Evolutionary conservation across 1,140 invertebrate species (phyloP).

Genomic region (Calephelis nemesis): DNA sequence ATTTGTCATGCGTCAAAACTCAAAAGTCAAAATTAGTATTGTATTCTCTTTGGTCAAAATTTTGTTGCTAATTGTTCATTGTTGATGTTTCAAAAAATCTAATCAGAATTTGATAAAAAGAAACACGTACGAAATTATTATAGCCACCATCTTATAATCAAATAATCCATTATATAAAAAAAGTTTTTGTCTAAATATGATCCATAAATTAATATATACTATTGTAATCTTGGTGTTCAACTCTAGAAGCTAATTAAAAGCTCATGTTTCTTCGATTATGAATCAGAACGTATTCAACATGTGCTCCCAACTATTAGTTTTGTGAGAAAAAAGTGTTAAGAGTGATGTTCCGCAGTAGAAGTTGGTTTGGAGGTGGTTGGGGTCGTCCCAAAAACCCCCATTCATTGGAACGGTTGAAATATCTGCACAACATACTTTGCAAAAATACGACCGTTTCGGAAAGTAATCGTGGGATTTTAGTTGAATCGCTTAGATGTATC

Average conservation of each 20-base stretch:
- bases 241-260: neutral
- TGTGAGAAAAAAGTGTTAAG: conserved; percentile 32
- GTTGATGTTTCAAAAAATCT: neutral
- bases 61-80: neutral
- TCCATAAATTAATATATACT: neutral
- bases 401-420: conserved; percentile 97
- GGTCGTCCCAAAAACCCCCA: conserved; percentile 97
- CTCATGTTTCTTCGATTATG: conserved; percentile 10
- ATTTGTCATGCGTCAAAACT: neutral
- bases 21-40: too few relatives aligned
- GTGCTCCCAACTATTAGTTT: conserved; percentile 20
- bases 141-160: neutral
- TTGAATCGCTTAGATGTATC: conserved; percentile 97
- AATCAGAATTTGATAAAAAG: conserved; percentile 1
- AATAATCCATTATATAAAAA: neutral
- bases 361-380: conserved; percentile 92
- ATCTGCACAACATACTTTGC: conserved; percentile 95
- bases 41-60: too few relatives aligned
- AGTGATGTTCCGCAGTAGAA: conserved; percentile 90
- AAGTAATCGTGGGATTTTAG: conserved; percentile 95
- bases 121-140: conserved; percentile 3
- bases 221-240: neutral
- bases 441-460: conserved; percentile 99
- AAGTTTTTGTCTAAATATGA: neutral
- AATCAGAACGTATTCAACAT: neutral